phyloP scores from a whole-genome alignment of 2,888 invertebrate species.

The Pachycephus smyrnensis region DNA sequence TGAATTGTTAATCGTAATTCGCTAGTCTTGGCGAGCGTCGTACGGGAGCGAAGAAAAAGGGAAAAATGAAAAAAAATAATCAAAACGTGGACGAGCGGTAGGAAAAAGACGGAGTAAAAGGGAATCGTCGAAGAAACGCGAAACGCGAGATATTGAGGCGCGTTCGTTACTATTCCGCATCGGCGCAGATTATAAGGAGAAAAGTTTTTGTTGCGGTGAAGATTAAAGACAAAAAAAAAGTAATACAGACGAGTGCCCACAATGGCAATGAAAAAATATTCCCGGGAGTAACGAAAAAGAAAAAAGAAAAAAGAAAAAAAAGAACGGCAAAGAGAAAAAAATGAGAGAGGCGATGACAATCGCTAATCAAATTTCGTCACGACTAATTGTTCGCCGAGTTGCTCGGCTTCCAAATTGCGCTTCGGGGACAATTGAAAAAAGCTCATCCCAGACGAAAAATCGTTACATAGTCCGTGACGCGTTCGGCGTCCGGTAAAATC shows the following conservation, averaged over 20 bases:
- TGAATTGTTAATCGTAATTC: too few species aligned
- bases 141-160: too few species aligned
- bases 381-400: conserved; percentile 58
- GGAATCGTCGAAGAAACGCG: too few species aligned
- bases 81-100: conserved; percentile 1
- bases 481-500: too few species aligned
- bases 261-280: conserved; percentile 11
- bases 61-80: too few species aligned
- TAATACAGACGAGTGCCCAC: too few species aligned
- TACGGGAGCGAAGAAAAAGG: too few species aligned
- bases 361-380: conserved; percentile 61
- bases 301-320: conserved; percentile 14
- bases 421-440: conserved; percentile 6
- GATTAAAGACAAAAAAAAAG: conserved; percentile 1
- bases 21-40: too few species aligned
- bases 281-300: conserved; percentile 4
- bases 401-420: conserved; percentile 28
- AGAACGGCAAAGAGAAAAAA: conserved; percentile 16
- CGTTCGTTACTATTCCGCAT: conserved; percentile 22
- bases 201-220: conserved; percentile 17
- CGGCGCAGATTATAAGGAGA: conserved; percentile 19
- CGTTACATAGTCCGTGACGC: background rate
- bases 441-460: background rate
- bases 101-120: too few species aligned
- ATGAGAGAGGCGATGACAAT: conserved; percentile 53